Conservation (phyloP, 2,113 vertebrate species). For the Romanogobio albipinnatus region DNA sequence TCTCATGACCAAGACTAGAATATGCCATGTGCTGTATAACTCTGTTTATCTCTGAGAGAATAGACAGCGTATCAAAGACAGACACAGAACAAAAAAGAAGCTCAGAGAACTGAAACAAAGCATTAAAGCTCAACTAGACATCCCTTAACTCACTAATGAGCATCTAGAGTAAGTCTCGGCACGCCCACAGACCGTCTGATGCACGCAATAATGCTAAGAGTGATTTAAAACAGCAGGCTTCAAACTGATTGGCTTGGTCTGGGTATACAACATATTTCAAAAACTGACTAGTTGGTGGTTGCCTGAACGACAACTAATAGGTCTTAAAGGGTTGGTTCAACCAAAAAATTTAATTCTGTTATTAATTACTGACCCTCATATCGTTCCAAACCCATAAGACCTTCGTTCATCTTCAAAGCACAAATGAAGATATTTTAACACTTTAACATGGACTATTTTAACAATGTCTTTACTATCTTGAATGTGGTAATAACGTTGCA, state of each 20-base stretch:
- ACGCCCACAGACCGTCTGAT: neutral
- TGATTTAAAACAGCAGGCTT: neutral
- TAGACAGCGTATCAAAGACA: neutral
- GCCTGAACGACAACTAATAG: neutral
- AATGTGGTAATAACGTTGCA: no score
- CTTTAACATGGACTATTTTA: no score
- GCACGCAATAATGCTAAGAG: neutral
- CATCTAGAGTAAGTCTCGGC: neutral
- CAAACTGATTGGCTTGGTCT: neutral
- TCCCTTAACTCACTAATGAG: constrained; percentile 29
- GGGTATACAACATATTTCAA: neutral
- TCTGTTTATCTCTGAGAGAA: neutral
- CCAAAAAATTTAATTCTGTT: no score
- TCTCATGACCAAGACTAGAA: neutral
- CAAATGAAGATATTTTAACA: no score
- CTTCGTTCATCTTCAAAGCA: no score
- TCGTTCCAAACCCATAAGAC: no score
- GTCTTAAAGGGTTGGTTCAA: neutral
- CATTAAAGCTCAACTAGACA: constrained; percentile 21
- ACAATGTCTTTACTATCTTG: no score
- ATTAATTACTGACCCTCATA: no score
- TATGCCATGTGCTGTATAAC: neutral
- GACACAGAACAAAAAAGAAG: constrained; percentile 19
- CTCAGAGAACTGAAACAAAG: constrained; percentile 15
- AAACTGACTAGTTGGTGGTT: neutral